A percentile compares a stretch with the other conserved stretches of the same genome.
phyloP scores from a whole-genome alignment of 2,888 invertebrate species.

The Acanthosoma haemorrhoidale region DNA sequence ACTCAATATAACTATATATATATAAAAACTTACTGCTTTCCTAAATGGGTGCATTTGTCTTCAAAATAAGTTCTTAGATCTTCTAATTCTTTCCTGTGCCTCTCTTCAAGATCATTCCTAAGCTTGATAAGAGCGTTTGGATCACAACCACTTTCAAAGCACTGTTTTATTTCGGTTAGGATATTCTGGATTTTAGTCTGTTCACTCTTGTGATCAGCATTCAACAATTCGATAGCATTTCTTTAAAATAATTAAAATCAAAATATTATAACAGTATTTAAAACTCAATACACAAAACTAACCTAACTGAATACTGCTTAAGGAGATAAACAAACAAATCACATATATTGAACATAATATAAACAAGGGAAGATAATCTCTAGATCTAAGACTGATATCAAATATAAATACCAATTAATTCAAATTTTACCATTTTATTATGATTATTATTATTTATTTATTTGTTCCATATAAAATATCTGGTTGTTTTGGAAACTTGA shows the following conservation, averaged over 20 bases:
- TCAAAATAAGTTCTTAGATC: conserved; percentile 74
- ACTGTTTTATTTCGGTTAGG: conserved; percentile 49
- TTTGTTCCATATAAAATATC: too few relatives aligned
- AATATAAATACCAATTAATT: not conserved
- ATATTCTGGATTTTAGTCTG: conserved; percentile 44
- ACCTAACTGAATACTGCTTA: too few relatives aligned
- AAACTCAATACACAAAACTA: too few relatives aligned
- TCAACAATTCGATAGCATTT: conserved; percentile 50
- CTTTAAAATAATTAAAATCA: conserved; percentile 40
- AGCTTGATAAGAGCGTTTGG: conserved; percentile 33
- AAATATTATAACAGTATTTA: too few relatives aligned
- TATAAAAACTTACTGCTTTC: conserved; percentile 58
- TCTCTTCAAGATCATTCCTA: conserved; percentile 53
- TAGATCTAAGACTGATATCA: not conserved
- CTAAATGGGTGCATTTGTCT: conserved; percentile 70
- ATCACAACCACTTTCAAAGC: conserved; percentile 32
- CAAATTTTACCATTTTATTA: too few relatives aligned
- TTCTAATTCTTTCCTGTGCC: conserved; percentile 71
- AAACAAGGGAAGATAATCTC: too few relatives aligned
- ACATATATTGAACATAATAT: too few relatives aligned
- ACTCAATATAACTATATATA: conserved; percentile 43
- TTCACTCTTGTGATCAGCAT: conserved; percentile 56
- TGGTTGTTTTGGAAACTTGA: too few relatives aligned
- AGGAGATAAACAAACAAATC: too few relatives aligned
- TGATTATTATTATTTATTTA: too few relatives aligned